These are phyloP conservation scores for Mirza zaza DNA, from an alignment of 2,113 vertebrate genomes.

Conservation along the genomic window DNA sequence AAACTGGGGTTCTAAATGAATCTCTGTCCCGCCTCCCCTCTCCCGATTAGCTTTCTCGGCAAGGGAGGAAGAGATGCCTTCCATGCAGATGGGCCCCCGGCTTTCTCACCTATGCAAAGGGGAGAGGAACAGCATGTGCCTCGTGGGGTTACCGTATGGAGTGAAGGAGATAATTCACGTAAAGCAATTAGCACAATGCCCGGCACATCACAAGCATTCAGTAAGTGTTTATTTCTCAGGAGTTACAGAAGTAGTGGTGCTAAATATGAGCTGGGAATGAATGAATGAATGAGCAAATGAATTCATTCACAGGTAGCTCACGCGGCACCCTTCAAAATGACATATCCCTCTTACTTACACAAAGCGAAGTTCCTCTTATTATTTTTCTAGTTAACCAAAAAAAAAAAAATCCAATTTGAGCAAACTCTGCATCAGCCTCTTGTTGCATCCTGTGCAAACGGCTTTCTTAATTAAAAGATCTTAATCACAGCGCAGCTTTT, in stretches of 20 bases:
- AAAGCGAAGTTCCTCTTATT: constrained; percentile 57
- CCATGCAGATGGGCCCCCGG: background rate
- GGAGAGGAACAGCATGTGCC: no score
- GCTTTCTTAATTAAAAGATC: constrained; percentile 85
- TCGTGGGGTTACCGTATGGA: accelerated
- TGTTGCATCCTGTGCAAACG: constrained; percentile 72
- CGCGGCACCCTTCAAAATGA: background rate
- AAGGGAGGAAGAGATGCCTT: background rate
- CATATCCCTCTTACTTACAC: constrained; percentile 48
- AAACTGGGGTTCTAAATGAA: background rate
- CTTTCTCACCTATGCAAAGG: background rate
- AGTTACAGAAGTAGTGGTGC: background rate
- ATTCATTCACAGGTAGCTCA: constrained; percentile 26
- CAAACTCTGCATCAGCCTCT: constrained; percentile 77
- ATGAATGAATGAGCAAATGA: background rate
- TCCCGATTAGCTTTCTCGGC: background rate
- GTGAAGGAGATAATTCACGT: background rate
- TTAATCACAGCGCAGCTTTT: constrained; percentile 78
- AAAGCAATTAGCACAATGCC: background rate
- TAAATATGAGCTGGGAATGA: background rate
- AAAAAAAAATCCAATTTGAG: constrained; percentile 75
- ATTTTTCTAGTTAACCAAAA: constrained; percentile 69
- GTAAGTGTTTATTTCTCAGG: background rate
- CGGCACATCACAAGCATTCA: background rate
- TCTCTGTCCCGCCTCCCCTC: background rate